Conservation (phyloP, 2,888 invertebrate species). For the Coelinius sp. region DNA sequence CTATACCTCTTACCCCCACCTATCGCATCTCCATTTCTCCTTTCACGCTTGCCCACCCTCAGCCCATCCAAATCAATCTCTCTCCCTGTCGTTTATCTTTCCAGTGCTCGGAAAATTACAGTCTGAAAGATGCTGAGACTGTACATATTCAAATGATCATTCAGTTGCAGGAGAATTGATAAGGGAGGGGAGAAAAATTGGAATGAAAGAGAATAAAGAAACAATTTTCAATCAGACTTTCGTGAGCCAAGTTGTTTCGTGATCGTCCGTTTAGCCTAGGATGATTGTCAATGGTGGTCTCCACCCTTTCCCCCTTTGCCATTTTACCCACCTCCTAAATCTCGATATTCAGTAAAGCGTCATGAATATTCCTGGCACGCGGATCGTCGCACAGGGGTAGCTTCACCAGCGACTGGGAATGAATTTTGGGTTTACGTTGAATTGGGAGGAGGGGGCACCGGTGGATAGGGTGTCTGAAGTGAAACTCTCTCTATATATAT, state of each 20-base stretch:
- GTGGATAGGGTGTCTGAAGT: neutral
- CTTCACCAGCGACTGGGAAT: conserved; percentile 23
- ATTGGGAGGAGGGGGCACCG: neutral
- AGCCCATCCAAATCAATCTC: conserved; percentile 43
- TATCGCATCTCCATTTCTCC: conserved; percentile 10
- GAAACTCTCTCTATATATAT: neutral
- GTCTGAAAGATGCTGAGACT: neutral
- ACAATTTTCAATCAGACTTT: conserved; percentile 14
- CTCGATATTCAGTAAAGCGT: conserved; percentile 42
- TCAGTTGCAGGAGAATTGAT: neutral
- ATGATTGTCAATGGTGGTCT: conserved; percentile 33
- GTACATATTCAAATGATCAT: conserved; percentile 13
- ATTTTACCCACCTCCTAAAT: conserved; percentile 26
- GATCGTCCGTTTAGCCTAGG: conserved; percentile 34
- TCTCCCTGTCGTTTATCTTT: conserved; percentile 36
- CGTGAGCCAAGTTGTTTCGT: conserved; percentile 13
- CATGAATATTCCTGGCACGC: conserved; percentile 42
- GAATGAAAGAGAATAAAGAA: neutral
- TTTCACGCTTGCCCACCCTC: conserved; percentile 3
- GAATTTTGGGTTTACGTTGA: conserved; percentile 38
- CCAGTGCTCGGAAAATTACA: conserved; percentile 24
- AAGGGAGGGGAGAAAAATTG: neutral
- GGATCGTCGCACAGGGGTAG: conserved; percentile 33
- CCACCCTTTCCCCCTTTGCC: neutral
- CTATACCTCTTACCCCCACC: neutral